Conservation (phyloP, 2,888 invertebrate species). For the Hetaerina titia region DNA sequence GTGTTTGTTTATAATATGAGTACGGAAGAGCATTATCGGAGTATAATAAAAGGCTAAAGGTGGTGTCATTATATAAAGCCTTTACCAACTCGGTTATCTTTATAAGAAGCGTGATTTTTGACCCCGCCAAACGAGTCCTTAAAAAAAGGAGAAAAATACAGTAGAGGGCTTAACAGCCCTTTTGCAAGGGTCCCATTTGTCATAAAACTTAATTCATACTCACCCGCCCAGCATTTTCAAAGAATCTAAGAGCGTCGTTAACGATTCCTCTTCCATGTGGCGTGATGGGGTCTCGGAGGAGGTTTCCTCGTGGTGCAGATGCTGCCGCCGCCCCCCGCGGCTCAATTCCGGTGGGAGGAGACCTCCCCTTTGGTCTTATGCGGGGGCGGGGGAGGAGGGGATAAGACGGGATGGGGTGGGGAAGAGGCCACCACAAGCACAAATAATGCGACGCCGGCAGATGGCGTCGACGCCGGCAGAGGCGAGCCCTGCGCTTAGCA, state of each 20-base stretch:
- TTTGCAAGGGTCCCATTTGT: background rate
- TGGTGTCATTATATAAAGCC: no score
- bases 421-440: background rate
- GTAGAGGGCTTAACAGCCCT: background rate
- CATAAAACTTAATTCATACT: conserved; percentile 24
- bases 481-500: background rate
- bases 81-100: no score
- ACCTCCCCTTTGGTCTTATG: background rate
- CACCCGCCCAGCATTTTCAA: background rate
- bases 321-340: background rate
- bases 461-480: background rate
- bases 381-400: background rate
- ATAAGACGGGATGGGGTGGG: background rate
- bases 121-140: background rate
- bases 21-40: no score
- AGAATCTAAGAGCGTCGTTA: background rate
- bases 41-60: no score
- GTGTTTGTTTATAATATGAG: no score
- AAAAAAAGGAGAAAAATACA: background rate
- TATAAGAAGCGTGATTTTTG: background rate
- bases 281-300: background rate
- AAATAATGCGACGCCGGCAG: background rate
- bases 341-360: background rate
- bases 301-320: background rate
- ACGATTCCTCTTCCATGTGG: background rate